Evolutionary conservation across 1,140 invertebrate genomes (phyloP), one percentile per base, ranked within the genome.

Genomic region (Drosophila sechellia): DNA sequence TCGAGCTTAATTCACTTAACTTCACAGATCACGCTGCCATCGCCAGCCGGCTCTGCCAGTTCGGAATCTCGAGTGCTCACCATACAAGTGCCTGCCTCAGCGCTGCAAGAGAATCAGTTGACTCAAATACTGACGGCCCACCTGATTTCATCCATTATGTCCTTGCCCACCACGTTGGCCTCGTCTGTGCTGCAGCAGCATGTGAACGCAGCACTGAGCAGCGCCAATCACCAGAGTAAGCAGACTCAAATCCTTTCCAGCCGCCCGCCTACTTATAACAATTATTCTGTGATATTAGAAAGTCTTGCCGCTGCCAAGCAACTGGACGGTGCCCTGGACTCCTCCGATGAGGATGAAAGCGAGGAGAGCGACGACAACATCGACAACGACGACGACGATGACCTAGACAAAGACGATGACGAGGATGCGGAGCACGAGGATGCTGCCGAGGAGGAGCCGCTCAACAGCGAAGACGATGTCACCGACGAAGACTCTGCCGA

Each of bases 401-500:
- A 96, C 58, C 94, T 96, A 58, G 95, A 96, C 77, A 95, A 96
- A 53, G 95, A 97, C 75, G 95, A 96, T 69, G 95, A 96, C 71
- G 95, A 95, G 31, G 96, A 96, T 64, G 94, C 95, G 42, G 93
- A 95, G 53, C 94, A 95, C 71, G 95, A 96, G 48, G 95, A 95
- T 77, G 95, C 96, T n/a, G 94, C 96, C 39, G 96, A 96, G 72
- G 96, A 97, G 85, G 98, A 99, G 91, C 98, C 98, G 0, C 93
- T 99, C 0, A 99, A 99, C 93, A 98, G 98, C 15, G 98, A 96
- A 79, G 98, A 98, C 93, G 98, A 99, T 94, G 97, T 99, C 0
- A 98, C 98, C 60, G 98, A 99, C 92, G 98, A 99, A 87, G 98
- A 99, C 92, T 96, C 97, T 1, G 94, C 95, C 68, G 98, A 98